These are phyloP conservation scores for Cyprinus carpio DNA, from an alignment of 2,113 vertebrate genomes.

Conservation along the genomic window DNA sequence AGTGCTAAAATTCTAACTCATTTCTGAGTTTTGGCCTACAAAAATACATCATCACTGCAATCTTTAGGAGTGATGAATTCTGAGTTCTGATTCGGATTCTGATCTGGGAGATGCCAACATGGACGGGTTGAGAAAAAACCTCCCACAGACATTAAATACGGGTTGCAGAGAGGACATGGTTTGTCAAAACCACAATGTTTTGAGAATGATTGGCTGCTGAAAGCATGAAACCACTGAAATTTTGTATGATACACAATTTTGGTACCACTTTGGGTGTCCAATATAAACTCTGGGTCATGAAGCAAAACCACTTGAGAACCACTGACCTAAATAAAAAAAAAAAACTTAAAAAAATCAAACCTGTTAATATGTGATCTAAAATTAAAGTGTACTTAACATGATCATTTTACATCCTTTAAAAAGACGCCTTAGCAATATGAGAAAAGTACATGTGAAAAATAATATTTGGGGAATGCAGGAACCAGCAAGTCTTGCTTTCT, in stretches of 20 bases:
- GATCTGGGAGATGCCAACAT: background rate
- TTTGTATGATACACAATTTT: background rate
- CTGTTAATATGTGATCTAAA: background rate
- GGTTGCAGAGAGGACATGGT: background rate
- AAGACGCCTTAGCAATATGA: background rate
- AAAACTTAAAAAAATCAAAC: too few relatives aligned
- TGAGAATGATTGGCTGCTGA: background rate
- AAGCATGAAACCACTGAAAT: background rate
- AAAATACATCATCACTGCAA: background rate
- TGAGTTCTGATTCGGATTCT: background rate
- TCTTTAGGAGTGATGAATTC: background rate
- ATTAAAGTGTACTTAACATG: conserved; percentile 7
- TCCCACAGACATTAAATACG: background rate
- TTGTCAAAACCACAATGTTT: background rate
- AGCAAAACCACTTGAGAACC: conserved; percentile 4
- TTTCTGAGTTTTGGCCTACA: background rate
- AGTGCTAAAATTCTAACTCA: background rate
- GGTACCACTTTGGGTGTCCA: background rate
- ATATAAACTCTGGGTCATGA: background rate
- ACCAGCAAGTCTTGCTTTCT: background rate
- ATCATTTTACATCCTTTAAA: background rate
- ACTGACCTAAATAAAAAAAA: background rate
- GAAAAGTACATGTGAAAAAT: background rate
- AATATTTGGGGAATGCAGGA: background rate
- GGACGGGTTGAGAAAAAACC: background rate